Conservation (phyloP, 2,797 vertebrate species). For the Craterocephalus amniculus region DNA sequence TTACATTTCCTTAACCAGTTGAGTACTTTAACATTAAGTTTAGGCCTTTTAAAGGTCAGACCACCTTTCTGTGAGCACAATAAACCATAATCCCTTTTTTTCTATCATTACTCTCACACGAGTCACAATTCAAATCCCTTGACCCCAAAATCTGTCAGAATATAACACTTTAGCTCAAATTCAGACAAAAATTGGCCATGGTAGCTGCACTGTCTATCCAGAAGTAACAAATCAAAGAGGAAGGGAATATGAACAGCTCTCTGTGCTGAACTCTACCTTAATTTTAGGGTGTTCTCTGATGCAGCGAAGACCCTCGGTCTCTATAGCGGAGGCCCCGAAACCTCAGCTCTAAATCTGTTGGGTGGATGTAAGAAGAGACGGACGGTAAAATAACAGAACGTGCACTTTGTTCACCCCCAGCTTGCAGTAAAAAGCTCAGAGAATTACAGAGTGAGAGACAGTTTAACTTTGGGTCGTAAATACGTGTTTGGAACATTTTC, state of each 20-base stretch:
- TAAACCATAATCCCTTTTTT: constrained; percentile 24
- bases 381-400: constrained; percentile 78
- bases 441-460: constrained; percentile 82
- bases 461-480: constrained; percentile 81
- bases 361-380: constrained; percentile 78
- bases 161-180: constrained; percentile 22
- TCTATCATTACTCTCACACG: constrained; percentile 14
- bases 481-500: constrained; percentile 73
- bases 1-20: constrained; percentile 13
- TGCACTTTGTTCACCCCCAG: constrained; percentile 77
- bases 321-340: constrained; percentile 66
- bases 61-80: constrained; percentile 9
- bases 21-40: constrained; percentile 12
- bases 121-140: constrained; percentile 31
- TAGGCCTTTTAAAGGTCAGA: constrained; percentile 1
- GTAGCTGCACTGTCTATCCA: constrained; percentile 41
- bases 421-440: constrained; percentile 76
- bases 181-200: constrained; percentile 23
- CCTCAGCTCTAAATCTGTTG: constrained; percentile 77
- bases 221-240: constrained; percentile 50
- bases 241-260: constrained; percentile 47
- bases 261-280: constrained; percentile 54
- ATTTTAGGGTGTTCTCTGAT: constrained; percentile 61
- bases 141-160: constrained; percentile 21
- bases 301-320: constrained; percentile 54